Evolutionary conservation across 2,888 invertebrate species (phyloP).

Genomic region (Pristionchus exspectatus): DNA sequence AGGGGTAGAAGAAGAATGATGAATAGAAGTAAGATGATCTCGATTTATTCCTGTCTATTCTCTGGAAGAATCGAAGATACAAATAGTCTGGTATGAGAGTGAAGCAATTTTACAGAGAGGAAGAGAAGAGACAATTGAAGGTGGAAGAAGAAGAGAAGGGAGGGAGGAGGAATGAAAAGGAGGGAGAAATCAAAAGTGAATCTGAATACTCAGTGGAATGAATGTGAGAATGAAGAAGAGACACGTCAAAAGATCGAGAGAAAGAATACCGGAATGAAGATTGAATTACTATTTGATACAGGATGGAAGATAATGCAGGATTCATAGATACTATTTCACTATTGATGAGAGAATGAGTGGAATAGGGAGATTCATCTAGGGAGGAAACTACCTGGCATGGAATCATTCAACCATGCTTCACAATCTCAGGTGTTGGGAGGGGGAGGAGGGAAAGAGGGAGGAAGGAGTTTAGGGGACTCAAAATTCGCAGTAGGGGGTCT

Average conservation of each 20-base stretch:
- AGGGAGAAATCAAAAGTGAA: not conserved
- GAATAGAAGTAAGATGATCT: constrained; percentile 52
- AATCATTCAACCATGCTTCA: constrained; percentile 31
- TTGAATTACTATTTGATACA: not conserved
- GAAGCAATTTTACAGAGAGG: constrained; percentile 55
- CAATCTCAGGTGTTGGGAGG: constrained; percentile 38
- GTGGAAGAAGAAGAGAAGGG: constrained; percentile 24
- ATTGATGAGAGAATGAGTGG: not conserved
- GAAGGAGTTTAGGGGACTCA: not conserved
- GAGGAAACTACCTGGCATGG: not conserved
- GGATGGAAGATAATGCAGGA: constrained; percentile 34
- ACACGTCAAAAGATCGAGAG: not conserved
- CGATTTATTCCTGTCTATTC: constrained; percentile 24
- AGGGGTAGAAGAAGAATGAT: not conserved
- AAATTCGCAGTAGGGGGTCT: constrained; percentile 32
- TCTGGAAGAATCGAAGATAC: constrained; percentile 18
- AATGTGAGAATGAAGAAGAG: constrained; percentile 55
- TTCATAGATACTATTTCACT: not conserved
- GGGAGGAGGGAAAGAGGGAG: not conserved
- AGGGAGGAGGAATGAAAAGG: not conserved
- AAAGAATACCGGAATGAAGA: not conserved
- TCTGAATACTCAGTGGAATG: constrained; percentile 18
- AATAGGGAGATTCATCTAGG: not conserved
- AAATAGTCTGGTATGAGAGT: constrained; percentile 42
- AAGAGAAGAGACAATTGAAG: constrained; percentile 52